Conservation (phyloP, 2,888 invertebrate species). For the Lymantria dispar region DNA sequence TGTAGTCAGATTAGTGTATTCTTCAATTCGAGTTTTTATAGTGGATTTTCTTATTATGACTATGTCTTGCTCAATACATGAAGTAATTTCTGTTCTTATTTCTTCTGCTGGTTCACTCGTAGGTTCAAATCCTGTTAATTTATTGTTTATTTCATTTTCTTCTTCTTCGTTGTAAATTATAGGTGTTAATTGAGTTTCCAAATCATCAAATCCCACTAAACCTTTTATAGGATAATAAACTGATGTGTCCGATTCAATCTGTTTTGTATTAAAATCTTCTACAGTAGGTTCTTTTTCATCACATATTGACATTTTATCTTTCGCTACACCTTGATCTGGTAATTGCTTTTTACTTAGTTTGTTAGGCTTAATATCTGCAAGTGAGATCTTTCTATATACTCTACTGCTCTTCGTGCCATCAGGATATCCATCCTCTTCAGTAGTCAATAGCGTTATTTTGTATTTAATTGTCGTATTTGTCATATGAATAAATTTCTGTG, state of each 20-base stretch:
- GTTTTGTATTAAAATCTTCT: too few species aligned
- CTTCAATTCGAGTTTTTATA: constrained; percentile 18
- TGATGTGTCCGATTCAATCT: too few species aligned
- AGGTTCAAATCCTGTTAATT: constrained; percentile 29
- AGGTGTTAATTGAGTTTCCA: too few species aligned
- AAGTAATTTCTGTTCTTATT: constrained; percentile 3
- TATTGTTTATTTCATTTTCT: constrained; percentile 26
- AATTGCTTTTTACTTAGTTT: too few species aligned
- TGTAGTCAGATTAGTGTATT: constrained; percentile 27
- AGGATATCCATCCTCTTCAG: constrained; percentile 30
- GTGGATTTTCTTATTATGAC: constrained; percentile 17
- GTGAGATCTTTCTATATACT: constrained; percentile 20
- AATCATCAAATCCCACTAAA: too few species aligned
- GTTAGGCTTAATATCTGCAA: constrained; percentile 21
- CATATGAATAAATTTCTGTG: constrained; percentile 29
- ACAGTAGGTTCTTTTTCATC: too few species aligned
- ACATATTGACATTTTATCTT: too few species aligned
- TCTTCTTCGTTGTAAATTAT: constrained; percentile 22
- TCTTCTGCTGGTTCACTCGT: constrained; percentile 19
- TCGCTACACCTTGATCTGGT: too few species aligned
- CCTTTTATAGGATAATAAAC: too few species aligned
- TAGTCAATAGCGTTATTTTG: constrained; percentile 25
- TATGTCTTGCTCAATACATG: constrained; percentile 10
- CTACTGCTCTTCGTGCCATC: constrained; percentile 17
- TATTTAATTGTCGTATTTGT: constrained; percentile 16